Evolutionary conservation across 2,113 vertebrate genomes (phyloP).

Genomic region (Leptocoma aspasia): DNA sequence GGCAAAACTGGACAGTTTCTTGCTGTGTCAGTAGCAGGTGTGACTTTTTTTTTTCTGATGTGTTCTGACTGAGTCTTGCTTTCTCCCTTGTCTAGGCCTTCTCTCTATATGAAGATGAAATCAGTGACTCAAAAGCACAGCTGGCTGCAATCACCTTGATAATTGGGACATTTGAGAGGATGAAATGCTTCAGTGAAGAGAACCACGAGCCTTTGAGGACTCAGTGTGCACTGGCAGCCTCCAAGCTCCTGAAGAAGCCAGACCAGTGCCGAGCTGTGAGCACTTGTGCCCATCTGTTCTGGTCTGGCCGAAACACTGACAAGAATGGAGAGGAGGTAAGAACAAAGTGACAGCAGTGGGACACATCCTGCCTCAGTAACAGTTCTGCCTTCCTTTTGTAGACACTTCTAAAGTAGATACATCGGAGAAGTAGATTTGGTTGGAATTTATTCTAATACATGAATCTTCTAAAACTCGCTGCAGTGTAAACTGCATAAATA

Average conservation of each 20-base stretch:
- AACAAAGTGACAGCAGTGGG: neutral
- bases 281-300: constrained; percentile 96
- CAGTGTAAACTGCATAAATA: neutral
- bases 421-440: neutral
- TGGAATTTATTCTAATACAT: neutral
- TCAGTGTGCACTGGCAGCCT: constrained; percentile 94
- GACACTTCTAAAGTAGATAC: neutral
- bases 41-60: neutral
- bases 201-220: constrained; percentile 97
- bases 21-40: neutral
- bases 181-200: constrained; percentile 96
- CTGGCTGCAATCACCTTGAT: constrained; percentile 98
- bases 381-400: neutral
- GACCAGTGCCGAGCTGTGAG: constrained; percentile 97
- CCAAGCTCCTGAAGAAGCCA: constrained; percentile 96
- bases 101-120: constrained; percentile 97
- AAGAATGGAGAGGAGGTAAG: constrained; percentile 93
- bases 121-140: constrained; percentile 98
- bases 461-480: neutral
- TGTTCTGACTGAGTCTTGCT: neutral
- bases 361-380: neutral
- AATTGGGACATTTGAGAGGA: constrained; percentile 96
- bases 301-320: constrained; percentile 95
- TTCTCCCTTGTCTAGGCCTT: constrained; percentile 81
- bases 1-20: neutral